phyloP scores from a whole-genome alignment of 2,797 vertebrate species.

The Micromesistius poutassou region DNA sequence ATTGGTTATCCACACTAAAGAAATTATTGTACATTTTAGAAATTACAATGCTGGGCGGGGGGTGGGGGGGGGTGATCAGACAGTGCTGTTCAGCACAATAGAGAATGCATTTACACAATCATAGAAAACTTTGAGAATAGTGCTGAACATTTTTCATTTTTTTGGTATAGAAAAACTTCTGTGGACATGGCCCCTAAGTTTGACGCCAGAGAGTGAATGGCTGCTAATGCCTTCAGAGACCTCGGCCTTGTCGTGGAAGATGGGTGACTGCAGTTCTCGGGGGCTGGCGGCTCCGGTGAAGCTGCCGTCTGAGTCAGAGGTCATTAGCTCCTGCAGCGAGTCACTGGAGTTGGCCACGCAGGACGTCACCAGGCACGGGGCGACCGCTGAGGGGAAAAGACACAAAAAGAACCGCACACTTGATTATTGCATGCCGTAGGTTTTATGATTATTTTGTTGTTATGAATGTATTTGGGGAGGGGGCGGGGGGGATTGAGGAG shows the following conservation, averaged over 20 bases:
- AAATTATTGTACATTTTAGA: neutral
- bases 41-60: no score
- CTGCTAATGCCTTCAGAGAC: constrained; percentile 48
- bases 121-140: neutral
- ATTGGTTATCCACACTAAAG: neutral
- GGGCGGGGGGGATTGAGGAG: neutral
- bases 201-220: neutral
- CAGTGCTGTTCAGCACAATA: neutral
- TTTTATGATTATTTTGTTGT: neutral
- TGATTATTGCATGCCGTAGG: neutral
- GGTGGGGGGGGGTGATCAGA: neutral
- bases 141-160: no score
- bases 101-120: neutral
- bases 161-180: no score
- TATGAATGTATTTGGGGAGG: neutral
- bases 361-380: constrained; percentile 74
- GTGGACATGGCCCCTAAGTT: neutral
- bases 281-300: constrained; percentile 85
- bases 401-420: neutral
- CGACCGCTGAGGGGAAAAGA: constrained; percentile 40
- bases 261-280: constrained; percentile 86
- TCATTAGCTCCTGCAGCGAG: constrained; percentile 91
- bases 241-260: constrained; percentile 81
- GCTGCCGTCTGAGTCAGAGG: constrained; percentile 96
- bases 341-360: constrained; percentile 85